Percentiles rank a stretch among this genome's conserved stretches.
Evolutionary conservation across 1,140 invertebrate species (phyloP).

Genomic region (Oppia nitens): DNA sequence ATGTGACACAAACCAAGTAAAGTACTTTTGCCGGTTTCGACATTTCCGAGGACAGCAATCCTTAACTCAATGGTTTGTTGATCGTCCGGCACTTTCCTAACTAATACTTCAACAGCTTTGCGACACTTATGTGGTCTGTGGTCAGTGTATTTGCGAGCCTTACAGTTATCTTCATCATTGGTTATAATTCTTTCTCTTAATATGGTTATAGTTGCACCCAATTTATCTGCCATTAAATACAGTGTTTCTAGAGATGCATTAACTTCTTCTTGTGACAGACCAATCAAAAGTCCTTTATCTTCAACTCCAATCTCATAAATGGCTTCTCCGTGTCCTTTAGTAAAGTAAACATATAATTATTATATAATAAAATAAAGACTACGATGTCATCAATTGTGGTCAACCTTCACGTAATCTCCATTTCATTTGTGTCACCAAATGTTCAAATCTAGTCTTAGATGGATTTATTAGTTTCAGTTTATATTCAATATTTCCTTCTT

Average conservation of each 20-base stretch:
- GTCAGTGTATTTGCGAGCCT: not conserved
- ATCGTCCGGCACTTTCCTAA: slow-evolving; percentile 79
- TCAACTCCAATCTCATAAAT: slow-evolving; percentile 79
- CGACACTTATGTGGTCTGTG: not conserved
- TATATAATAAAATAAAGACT: not conserved
- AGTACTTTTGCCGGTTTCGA: slow-evolving; percentile 84
- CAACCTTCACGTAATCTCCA: slow-evolving; percentile 56
- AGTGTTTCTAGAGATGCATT: slow-evolving; percentile 74
- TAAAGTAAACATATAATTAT: not conserved
- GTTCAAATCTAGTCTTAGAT: slow-evolving; percentile 61
- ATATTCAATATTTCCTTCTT: slow-evolving; percentile 80
- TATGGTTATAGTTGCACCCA: slow-evolving; percentile 62
- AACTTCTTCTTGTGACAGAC: slow-evolving; percentile 61
- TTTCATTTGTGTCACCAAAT: slow-evolving; percentile 54
- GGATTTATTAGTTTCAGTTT: slow-evolving; percentile 83
- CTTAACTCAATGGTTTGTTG: slow-evolving; percentile 74
- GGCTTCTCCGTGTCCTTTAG: slow-evolving; percentile 65
- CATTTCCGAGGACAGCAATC: slow-evolving; percentile 77
- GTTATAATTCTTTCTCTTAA: slow-evolving; percentile 40
- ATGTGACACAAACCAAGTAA: slow-evolving; percentile 35
- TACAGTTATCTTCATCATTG: not conserved
- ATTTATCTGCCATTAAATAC: slow-evolving; percentile 58
- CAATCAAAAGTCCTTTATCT: slow-evolving; percentile 41
- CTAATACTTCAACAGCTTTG: slow-evolving; percentile 64
- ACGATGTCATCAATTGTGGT: not conserved